Conservation (phyloP, 2,888 invertebrate genomes). For the Parapristionchus giblindavisi region DNA sequence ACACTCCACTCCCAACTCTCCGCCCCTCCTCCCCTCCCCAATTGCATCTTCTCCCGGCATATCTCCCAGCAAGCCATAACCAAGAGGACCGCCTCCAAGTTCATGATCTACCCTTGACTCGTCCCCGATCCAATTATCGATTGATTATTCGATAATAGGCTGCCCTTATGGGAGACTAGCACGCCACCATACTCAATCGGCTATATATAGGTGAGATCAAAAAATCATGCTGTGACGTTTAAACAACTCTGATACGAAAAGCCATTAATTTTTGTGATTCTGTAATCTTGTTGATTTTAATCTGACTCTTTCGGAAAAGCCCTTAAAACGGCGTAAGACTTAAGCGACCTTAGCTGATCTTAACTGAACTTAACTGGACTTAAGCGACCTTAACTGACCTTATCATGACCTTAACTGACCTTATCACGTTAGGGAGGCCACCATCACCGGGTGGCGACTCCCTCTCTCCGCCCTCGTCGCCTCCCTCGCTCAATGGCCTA, state of each 20-base stretch:
- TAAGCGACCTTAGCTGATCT: too few species aligned
- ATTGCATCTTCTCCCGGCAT: constrained; percentile 8
- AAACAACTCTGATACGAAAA: too few species aligned
- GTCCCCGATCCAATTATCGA: not conserved
- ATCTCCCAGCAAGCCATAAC: constrained; percentile 7
- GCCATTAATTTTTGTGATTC: too few species aligned
- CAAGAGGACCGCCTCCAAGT: not conserved
- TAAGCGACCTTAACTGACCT: too few species aligned
- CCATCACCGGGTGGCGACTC: constrained; percentile 38
- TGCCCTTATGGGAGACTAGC: constrained; percentile 18
- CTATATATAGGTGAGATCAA: constrained; percentile 36
- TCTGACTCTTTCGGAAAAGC: not conserved
- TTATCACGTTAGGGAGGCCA: constrained; percentile 32
- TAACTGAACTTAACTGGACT: too few species aligned
- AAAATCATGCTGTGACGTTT: too few species aligned
- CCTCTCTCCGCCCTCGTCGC: constrained; percentile 38
- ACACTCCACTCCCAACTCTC: not conserved
- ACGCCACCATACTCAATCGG: constrained; percentile 38
- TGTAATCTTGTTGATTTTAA: too few species aligned
- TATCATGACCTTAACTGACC: too few species aligned
- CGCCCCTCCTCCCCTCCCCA: constrained; percentile 5
- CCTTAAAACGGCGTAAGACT: not conserved
- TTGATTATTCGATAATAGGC: constrained; percentile 4
- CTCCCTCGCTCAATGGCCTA: constrained; percentile 36
- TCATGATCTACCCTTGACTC: constrained; percentile 5